A percentile compares a stretch with the other conserved stretches of the same genome.
phyloP scores from a whole-genome alignment of 2,888 invertebrate genomes.

The Sisyra nigra region DNA sequence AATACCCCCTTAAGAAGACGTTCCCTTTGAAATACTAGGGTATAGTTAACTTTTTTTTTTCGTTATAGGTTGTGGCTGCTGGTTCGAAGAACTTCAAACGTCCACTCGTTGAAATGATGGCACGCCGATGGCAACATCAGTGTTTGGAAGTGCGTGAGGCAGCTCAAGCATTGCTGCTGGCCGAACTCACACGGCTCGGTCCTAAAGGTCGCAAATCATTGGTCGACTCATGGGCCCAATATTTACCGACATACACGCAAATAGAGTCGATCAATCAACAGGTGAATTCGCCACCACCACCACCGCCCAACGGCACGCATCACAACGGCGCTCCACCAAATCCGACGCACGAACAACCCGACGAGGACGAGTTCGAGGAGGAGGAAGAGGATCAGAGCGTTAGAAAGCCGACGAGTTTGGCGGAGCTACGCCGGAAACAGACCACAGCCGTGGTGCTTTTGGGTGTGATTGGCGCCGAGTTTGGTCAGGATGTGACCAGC shows the following conservation, averaged over 20 bases:
- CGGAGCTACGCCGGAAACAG: slow-evolving; percentile 83
- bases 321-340: slow-evolving; percentile 1
- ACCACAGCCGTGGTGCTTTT: slow-evolving; percentile 93
- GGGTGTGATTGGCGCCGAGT: slow-evolving; percentile 96
- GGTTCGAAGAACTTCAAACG: slow-evolving; percentile 72
- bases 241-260: slow-evolving; percentile 74
- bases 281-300: slow-evolving; percentile 28
- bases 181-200: slow-evolving; percentile 78
- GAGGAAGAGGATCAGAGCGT: slow-evolving; percentile 78
- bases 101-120: slow-evolving; percentile 96
- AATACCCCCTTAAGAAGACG: too few relatives aligned
- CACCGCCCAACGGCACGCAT: slow-evolving; percentile 24
- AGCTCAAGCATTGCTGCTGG: slow-evolving; percentile 84
- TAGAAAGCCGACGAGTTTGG: slow-evolving; percentile 68
- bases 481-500: slow-evolving; percentile 82
- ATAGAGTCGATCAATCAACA: slow-evolving; percentile 63
- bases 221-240: slow-evolving; percentile 94
- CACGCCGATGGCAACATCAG: slow-evolving; percentile 96
- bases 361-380: slow-evolving; percentile 65
- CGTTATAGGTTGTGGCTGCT: slow-evolving; percentile 25
- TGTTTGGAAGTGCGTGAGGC: slow-evolving; percentile 96
- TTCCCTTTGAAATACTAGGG: too few relatives aligned
- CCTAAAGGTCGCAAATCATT: slow-evolving; percentile 81
- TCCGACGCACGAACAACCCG: neutral
- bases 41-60: slow-evolving; percentile 5